Conservation (phyloP, 2,113 vertebrate species). For the Poeciliopsis retropinna region DNA sequence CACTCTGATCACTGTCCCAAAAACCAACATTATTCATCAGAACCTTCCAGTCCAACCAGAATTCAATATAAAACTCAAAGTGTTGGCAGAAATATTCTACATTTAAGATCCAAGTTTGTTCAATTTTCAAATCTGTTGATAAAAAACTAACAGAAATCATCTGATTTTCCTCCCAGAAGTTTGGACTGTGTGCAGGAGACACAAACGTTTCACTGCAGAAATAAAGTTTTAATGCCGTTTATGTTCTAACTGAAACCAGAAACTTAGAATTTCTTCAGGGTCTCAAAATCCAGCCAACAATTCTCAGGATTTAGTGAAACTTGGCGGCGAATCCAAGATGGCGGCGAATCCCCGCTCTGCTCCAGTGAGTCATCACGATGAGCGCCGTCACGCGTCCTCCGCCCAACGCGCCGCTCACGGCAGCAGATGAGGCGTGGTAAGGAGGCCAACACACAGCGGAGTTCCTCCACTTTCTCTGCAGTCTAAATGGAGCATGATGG, state of each 20-base stretch:
- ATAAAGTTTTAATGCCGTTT: too few species aligned
- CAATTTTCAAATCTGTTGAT: neutral
- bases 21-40: neutral
- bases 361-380: constrained; percentile 39
- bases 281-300: too few species aligned
- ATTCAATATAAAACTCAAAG: neutral
- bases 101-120: neutral
- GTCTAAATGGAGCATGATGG: constrained; percentile 71
- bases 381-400: neutral
- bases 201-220: too few species aligned
- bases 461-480: constrained; percentile 62
- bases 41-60: neutral
- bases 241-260: too few species aligned
- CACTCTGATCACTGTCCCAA: neutral
- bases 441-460: constrained; percentile 72
- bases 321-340: constrained; percentile 11
- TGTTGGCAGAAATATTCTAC: neutral
- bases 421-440: constrained; percentile 52
- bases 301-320: too few species aligned
- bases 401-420: constrained; percentile 11
- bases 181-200: too few species aligned
- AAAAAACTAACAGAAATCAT: neutral
- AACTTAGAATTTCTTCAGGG: too few species aligned
- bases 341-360: constrained; percentile 2
- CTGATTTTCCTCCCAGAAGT: neutral